phyloP scores from a whole-genome alignment of 2,797 vertebrate genomes.

The Etheostoma nigrum region DNA sequence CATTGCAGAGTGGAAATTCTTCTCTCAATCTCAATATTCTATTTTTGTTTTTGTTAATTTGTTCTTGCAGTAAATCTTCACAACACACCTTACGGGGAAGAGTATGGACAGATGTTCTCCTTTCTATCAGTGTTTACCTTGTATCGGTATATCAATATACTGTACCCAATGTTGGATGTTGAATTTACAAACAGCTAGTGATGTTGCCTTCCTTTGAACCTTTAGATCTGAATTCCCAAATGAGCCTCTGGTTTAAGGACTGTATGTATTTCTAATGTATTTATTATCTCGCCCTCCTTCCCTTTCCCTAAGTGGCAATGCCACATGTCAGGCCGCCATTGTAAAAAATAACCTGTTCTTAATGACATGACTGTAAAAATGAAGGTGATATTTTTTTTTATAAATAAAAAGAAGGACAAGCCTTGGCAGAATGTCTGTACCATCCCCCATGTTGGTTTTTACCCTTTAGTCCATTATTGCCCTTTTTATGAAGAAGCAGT shows the following conservation, averaged over 20 bases:
- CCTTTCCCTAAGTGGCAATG: too few species aligned
- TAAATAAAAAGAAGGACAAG: too few species aligned
- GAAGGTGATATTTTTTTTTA: too few species aligned
- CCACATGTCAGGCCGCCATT: too few species aligned
- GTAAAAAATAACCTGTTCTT: too few species aligned
- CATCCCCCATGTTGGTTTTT: neutral
- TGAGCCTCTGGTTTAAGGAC: neutral
- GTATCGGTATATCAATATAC: neutral
- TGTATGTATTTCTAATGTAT: too few species aligned
- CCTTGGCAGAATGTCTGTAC: neutral
- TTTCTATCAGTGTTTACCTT: neutral
- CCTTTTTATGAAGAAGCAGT: constrained; percentile 52
- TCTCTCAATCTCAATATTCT: constrained; percentile 23
- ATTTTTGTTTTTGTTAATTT: neutral
- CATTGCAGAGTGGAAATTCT: neutral
- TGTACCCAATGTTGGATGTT: neutral
- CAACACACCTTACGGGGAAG: neutral
- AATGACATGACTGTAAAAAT: too few species aligned
- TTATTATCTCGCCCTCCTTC: too few species aligned
- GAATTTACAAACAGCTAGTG: neutral
- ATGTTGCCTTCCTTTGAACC: neutral
- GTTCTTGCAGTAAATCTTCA: neutral
- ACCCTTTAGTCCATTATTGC: neutral
- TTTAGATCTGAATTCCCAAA: neutral
- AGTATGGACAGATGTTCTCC: neutral